Base-by-base conservation (phyloP, 2,113 vertebrate species). In the Macquaria ambigua region DNA sequence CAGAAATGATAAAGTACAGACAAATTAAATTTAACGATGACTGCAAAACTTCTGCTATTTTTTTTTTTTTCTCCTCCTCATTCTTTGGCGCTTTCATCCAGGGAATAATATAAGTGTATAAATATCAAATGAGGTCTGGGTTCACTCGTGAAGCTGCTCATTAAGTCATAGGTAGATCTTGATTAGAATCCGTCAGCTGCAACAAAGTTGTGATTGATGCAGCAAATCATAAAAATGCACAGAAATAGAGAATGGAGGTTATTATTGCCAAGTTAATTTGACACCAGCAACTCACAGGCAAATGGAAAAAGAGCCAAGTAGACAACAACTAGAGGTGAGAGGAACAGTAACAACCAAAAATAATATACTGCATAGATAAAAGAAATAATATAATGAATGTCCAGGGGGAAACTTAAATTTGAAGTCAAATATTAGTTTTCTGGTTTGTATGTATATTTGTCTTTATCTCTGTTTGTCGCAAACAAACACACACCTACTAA, bases 81-180 rank as follows among this genome's bases (percentile, higher is more conserved):
- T 64, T 79, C 56, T 62, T 59, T 15, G 61, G 70, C 16, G 2
- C 76, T 85, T 79, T 82, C 67, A 82, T 84, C 71, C 75, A 43
- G 66, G 39, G 71, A 87, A 59, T 83, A 63, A 59, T 68, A 23
- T 77, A 76, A 61, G 21, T 70, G 50, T 63, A 80, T 79, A 86
- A 84, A 86, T 90, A 79, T 85, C 34, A 78, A 81, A 86, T 80
- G 78, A 81, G 72, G 76, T 56, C 76, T 79, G 62, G 58, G 68
- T 87, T 87, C 89, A 86, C 28, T 73, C 71, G 16, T 62, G 58
- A 64, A 43, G 77, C 63, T 53, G 76, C 87, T 92, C 85, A 85
- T 90, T 91, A 89, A 88, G 83, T 87, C 64, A 55, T 12, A 87
- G 81, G 82, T 85, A 88, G 74, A 39, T 83, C 73, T 71, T 86